A percentile compares a stretch with the other conserved stretches of the same genome.
Evolutionary conservation across 2,888 invertebrate species (phyloP).

Genomic region (Pollenia labialis): DNA sequence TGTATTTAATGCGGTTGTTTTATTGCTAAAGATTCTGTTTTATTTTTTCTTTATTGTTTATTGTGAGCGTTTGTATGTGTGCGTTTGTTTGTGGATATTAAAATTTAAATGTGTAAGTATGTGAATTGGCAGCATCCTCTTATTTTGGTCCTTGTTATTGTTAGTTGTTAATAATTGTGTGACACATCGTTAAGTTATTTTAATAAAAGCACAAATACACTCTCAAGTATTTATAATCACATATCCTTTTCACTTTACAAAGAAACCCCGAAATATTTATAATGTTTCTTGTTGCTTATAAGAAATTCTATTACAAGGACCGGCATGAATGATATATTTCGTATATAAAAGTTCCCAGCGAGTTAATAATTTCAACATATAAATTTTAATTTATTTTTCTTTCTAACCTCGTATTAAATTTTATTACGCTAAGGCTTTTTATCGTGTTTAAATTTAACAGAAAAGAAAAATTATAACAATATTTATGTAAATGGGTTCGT

Average conservation of each 20-base stretch:
- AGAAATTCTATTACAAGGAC: background rate
- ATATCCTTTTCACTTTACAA: background rate
- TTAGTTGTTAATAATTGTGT: conserved; percentile 78
- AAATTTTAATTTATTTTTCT: too few relatives aligned
- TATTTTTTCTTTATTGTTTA: background rate
- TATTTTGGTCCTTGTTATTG: conserved; percentile 20
- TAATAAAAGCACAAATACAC: conserved; percentile 69
- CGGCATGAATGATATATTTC: too few relatives aligned
- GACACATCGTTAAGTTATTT: conserved; percentile 82
- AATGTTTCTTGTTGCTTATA: conserved; percentile 1
- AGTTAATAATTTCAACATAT: too few relatives aligned
- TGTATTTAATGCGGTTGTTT: conserved; percentile 36
- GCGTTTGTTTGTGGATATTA: background rate
- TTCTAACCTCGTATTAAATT: too few relatives aligned
- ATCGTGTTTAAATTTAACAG: too few relatives aligned
- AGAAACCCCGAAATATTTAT: background rate
- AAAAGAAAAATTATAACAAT: background rate
- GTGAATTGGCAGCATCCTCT: background rate
- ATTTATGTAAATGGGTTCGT: background rate
- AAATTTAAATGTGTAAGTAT: background rate
- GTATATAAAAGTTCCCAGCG: too few relatives aligned
- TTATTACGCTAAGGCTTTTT: too few relatives aligned
- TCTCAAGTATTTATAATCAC: background rate
- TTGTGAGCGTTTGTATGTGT: background rate
- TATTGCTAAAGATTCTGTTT: background rate